Percentiles rank a stretch among this genome's conserved stretches.
These are phyloP conservation scores for Campoletis raptor DNA, from an alignment of 2,888 invertebrate species.

Conservation along the genomic window DNA sequence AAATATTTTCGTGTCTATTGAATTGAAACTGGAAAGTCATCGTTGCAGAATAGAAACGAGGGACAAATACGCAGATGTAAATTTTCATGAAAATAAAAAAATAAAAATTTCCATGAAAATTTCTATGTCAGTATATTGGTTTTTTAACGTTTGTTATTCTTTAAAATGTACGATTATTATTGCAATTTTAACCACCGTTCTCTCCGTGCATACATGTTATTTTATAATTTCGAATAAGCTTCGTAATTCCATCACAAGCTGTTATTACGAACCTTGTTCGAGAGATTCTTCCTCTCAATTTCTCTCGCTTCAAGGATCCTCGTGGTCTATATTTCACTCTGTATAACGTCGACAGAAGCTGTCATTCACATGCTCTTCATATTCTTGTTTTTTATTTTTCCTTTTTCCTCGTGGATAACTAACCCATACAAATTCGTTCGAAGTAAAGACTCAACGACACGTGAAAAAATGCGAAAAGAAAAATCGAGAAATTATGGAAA, in stretches of 20 bases:
- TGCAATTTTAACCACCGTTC: no score
- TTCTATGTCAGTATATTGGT: no score
- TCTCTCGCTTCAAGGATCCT: slow-evolving; percentile 44
- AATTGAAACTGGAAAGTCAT: background rate
- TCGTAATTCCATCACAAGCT: slow-evolving; percentile 47
- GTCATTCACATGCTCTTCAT: slow-evolving; percentile 51
- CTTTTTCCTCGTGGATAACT: slow-evolving; percentile 1
- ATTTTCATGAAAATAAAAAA: no score
- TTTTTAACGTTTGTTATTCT: background rate
- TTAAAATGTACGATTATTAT: no score
- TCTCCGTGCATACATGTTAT: background rate
- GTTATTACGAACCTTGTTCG: slow-evolving; percentile 10
- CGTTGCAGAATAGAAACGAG: no score
- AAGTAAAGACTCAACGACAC: slow-evolving; percentile 2
- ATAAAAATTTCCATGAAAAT: no score
- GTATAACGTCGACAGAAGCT: slow-evolving; percentile 10
- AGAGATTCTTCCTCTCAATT: background rate
- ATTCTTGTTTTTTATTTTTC: background rate
- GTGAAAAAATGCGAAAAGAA: background rate
- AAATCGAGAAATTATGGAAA: background rate
- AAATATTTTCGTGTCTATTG: background rate
- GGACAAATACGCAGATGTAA: no score
- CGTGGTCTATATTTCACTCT: slow-evolving; percentile 21
- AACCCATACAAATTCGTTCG: background rate
- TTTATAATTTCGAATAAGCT: slow-evolving; percentile 1